Percentiles rank a stretch among this genome's conserved stretches.
phyloP scores from a whole-genome alignment of 37 sponge, comb jelly and placozoan genomes.

The Hormiphora californensis region DNA sequence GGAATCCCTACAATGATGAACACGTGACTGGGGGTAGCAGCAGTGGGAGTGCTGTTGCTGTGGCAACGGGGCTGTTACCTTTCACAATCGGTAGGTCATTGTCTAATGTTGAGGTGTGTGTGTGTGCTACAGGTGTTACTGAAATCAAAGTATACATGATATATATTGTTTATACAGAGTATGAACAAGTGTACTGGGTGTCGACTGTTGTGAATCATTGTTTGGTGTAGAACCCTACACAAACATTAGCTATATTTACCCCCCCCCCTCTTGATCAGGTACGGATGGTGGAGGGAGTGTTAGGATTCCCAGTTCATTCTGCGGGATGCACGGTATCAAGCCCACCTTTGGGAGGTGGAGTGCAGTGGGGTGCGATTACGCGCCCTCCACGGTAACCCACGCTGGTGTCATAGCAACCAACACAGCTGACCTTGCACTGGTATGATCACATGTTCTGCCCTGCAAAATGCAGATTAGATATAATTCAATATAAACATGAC shows the following conservation, averaged over 20 bases:
- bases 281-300: constrained; percentile 91
- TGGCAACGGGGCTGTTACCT: constrained; percentile 80
- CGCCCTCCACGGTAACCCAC: constrained; percentile 55
- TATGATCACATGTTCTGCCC: neutral
- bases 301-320: constrained; percentile 74
- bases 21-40: constrained; percentile 82
- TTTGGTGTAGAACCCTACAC: too few species aligned
- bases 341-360: constrained; percentile 67
- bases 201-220: too few species aligned
- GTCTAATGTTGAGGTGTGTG: too few species aligned
- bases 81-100: constrained; percentile 64
- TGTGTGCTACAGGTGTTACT: too few species aligned
- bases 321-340: constrained; percentile 86
- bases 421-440: constrained; percentile 64
- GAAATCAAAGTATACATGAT: too few species aligned
- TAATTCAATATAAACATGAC: neutral
- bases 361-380: constrained; percentile 20
- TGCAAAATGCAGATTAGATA: neutral
- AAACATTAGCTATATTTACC: too few species aligned
- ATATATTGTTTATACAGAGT: too few species aligned
- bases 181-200: too few species aligned
- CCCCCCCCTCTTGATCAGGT: neutral
- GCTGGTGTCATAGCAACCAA: constrained; percentile 64
- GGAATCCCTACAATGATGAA: constrained; percentile 79
- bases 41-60: constrained; percentile 76